Percentiles rank a stretch among this genome's conserved stretches.
These are phyloP conservation scores for rat (Rattus norvegicus) DNA, from an alignment of 2,113 vertebrate species.

Conservation along the genomic window GRCr8 NC_086026.1:104375001-104375500, in stretches of 20 bases:
- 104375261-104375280: background rate
- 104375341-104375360: background rate
- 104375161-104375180: background rate
- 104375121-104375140: background rate
- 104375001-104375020: background rate
- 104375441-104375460: background rate
- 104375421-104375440: background rate
- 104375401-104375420: background rate
- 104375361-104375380: background rate
- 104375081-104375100: background rate
- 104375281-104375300: background rate
- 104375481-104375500: background rate
- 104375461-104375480: background rate
- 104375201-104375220: background rate
- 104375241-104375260: constrained; percentile 14
- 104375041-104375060: background rate
- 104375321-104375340: background rate
- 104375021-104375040: background rate
- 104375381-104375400: background rate
- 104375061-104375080: background rate
- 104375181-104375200: background rate
- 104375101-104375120: constrained; percentile 27
- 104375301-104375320: background rate
- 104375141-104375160: constrained; percentile 22
- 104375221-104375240: background rate